Percentiles rank a stretch among this genome's conserved stretches.
Conservation (phyloP, 1,140 invertebrate genomes). For the Gerris buenoi region DNA sequence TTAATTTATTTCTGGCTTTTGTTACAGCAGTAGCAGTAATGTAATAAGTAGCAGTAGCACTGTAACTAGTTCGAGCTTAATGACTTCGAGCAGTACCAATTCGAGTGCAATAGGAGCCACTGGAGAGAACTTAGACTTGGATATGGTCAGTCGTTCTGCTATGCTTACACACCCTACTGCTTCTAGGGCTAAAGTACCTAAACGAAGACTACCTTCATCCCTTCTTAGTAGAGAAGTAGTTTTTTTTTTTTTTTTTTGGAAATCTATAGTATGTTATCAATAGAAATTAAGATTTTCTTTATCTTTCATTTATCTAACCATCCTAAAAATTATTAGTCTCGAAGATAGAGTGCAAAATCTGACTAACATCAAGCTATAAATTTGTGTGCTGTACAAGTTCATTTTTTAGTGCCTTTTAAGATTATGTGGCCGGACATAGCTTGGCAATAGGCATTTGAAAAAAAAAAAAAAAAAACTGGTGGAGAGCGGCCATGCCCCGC, state of each 20-base stretch:
- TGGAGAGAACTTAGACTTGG: slow-evolving; percentile 33
- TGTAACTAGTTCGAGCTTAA: not conserved
- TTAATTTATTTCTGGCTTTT: too few relatives aligned
- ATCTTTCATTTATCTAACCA: not conserved
- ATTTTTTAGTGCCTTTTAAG: too few relatives aligned
- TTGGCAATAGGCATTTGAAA: too few relatives aligned
- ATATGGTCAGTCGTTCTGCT: slow-evolving; percentile 38
- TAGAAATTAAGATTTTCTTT: not conserved
- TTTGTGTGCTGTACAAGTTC: too few relatives aligned
- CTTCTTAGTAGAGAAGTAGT: slow-evolving; percentile 2
- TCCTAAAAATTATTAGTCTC: not conserved
- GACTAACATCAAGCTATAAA: too few relatives aligned
- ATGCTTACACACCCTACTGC: slow-evolving; percentile 48
- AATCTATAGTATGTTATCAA: not conserved
- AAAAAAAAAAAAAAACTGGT: too few relatives aligned
- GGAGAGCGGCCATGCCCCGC: too few relatives aligned
- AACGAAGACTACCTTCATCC: slow-evolving; percentile 42
- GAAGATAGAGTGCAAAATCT: too few relatives aligned
- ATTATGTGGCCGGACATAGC: too few relatives aligned
- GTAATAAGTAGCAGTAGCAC: not conserved
- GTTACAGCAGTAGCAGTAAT: not conserved
- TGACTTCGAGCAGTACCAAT: not conserved
- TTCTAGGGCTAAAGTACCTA: slow-evolving; percentile 43
- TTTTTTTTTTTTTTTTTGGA: not conserved
- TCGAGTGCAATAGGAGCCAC: not conserved